phyloP scores from a whole-genome alignment of 2,797 vertebrate species.

The Neomorphus geoffroyi region DNA sequence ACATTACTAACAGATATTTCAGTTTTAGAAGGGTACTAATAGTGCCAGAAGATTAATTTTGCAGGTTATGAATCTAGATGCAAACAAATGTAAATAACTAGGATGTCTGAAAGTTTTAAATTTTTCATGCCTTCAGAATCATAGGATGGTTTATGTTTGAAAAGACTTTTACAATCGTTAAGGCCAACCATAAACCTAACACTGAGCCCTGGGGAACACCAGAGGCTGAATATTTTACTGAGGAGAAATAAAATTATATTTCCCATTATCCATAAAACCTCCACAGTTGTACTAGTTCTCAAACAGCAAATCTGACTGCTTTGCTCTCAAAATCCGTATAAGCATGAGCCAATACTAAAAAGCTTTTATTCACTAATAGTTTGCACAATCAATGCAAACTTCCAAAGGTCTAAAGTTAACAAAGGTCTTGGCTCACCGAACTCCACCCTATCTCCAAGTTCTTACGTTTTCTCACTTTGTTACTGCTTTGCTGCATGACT shows the following conservation, averaged over 20 bases:
- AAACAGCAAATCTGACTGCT: not conserved
- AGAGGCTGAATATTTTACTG: not conserved
- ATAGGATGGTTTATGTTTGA: no score
- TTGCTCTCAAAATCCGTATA: not conserved
- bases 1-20: not conserved
- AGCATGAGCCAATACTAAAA: not conserved
- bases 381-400: not conserved
- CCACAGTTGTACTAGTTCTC: not conserved
- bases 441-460: not conserved
- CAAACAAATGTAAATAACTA: not conserved
- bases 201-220: no score
- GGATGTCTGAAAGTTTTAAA: not conserved
- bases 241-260: not conserved
- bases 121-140: not conserved
- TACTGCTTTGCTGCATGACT: not conserved
- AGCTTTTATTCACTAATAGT: not conserved
- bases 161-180: no score
- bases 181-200: no score
- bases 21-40: not conserved
- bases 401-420: not conserved
- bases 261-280: not conserved
- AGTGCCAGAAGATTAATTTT: not conserved
- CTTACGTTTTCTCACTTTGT: fast-evolving
- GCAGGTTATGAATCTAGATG: not conserved
- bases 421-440: not conserved